Conservation (phyloP, 2,113 vertebrate genomes). For the Marmota monax region DNA sequence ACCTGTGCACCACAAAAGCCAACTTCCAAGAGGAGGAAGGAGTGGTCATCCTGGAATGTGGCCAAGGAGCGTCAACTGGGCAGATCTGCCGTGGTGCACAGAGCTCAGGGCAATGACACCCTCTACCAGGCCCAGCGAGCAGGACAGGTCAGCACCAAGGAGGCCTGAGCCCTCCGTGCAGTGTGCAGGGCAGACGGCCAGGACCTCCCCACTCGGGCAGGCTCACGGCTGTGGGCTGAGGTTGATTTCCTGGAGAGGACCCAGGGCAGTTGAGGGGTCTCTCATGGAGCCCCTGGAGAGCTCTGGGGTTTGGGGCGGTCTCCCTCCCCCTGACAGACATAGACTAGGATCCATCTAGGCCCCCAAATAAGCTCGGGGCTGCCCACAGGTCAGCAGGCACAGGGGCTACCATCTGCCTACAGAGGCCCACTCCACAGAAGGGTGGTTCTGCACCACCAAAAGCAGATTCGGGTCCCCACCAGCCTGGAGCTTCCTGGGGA, state of each 20-base stretch:
- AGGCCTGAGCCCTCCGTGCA: not conserved
- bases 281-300: not conserved
- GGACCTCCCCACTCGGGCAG: not conserved
- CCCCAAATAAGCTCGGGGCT: no score
- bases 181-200: not conserved
- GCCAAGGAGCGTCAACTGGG: not conserved
- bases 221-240: not conserved
- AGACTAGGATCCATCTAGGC: not conserved
- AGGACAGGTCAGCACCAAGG: rapidly evolving
- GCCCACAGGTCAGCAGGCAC: not conserved
- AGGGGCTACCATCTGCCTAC: not conserved
- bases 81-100: not conserved
- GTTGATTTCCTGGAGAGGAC: no score
- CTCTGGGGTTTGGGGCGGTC: no score
- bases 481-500: no score
- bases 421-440: not conserved
- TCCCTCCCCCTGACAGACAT: not conserved
- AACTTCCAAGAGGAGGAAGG: not conserved
- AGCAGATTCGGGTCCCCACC: not conserved
- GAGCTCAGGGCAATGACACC: no score
- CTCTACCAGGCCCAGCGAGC: no score
- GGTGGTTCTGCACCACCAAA: not conserved
- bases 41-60: no score
- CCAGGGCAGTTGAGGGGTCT: no score
- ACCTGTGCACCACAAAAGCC: not conserved